Percentiles rank a stretch among this genome's conserved stretches.
Conservation (phyloP, 2,797 vertebrate genomes). For the Xerus rutilus region DNA sequence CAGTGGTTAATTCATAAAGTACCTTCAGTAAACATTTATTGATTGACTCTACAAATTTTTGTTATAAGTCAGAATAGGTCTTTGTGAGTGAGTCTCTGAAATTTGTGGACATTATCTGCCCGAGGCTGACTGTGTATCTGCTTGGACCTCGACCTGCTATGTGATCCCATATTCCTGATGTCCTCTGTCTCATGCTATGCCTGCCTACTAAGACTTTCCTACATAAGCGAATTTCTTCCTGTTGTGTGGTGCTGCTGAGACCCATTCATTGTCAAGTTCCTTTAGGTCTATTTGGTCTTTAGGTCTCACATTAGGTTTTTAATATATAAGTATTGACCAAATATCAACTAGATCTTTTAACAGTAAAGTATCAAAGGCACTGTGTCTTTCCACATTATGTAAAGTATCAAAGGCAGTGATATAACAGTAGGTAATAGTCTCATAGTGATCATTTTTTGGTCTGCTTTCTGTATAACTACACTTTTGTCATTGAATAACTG, state of each 20-base stretch:
- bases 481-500: neutral
- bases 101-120: neutral
- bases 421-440: neutral
- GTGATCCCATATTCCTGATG: neutral
- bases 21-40: slow-evolving; percentile 38
- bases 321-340: neutral
- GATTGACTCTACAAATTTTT: neutral
- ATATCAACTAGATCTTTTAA: slow-evolving; percentile 15
- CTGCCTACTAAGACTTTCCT: neutral
- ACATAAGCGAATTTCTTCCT: neutral
- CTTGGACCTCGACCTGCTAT: neutral
- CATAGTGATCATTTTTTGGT: neutral
- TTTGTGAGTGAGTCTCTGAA: slow-evolving; percentile 33
- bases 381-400: no score
- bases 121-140: neutral
- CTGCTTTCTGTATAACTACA: neutral
- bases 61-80: neutral
- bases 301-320: neutral
- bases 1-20: slow-evolving; percentile 53
- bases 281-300: neutral
- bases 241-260: neutral
- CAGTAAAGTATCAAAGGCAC: neutral
- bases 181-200: neutral
- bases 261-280: neutral
- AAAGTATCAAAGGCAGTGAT: neutral